phyloP scores from a whole-genome alignment of 1,140 invertebrate species.

The Papilio helenus region DNA sequence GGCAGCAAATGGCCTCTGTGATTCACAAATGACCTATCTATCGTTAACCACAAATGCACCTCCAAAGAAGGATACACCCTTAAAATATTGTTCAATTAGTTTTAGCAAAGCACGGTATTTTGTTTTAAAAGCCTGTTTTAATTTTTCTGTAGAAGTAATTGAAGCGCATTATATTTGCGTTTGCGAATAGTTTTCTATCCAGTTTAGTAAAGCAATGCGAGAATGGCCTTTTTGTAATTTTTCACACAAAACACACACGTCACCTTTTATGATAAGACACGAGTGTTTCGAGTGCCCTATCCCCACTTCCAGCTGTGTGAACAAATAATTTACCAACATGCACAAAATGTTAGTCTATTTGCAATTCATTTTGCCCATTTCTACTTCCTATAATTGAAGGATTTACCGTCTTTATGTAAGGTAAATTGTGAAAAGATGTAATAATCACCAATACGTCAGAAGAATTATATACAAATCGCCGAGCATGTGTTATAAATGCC shows the following conservation, averaged over 20 bases:
- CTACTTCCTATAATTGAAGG: background rate
- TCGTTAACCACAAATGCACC: background rate
- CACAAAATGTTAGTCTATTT: background rate
- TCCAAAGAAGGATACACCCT: background rate
- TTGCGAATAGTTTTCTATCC: background rate
- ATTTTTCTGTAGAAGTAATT: background rate
- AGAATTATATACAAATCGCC: too few species aligned
- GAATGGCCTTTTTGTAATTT: background rate
- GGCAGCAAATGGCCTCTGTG: background rate
- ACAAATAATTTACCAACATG: background rate
- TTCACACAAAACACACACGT: slow-evolving; percentile 3
- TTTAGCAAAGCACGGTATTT: background rate
- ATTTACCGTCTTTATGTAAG: slow-evolving; percentile 1
- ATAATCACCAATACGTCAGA: background rate
- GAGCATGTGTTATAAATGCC: too few species aligned
- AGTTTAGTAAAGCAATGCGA: background rate
- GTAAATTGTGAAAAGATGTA: background rate
- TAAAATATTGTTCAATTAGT: background rate
- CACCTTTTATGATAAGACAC: background rate
- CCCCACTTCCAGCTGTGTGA: background rate
- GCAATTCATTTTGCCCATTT: background rate
- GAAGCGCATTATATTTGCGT: background rate
- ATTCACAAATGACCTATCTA: background rate
- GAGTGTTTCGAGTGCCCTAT: background rate
- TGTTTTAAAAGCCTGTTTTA: background rate